phyloP scores from a whole-genome alignment of 2,888 invertebrate species.

The Macrophya alboannulata region DNA sequence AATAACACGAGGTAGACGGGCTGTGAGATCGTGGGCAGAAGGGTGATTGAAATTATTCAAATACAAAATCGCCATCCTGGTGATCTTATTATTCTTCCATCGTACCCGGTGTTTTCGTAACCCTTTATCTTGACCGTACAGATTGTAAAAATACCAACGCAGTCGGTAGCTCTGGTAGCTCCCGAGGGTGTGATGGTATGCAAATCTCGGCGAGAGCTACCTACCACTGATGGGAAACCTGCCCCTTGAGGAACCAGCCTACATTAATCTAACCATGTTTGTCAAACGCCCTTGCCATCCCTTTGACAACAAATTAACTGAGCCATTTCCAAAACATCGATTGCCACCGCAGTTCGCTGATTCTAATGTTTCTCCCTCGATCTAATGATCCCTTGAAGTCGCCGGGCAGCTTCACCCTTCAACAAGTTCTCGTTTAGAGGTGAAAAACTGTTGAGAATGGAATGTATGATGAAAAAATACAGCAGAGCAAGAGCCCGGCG shows the following conservation, averaged over 20 bases:
- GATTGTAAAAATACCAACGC: constrained; percentile 59
- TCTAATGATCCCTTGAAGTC: neutral
- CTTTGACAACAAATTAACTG: constrained; percentile 55
- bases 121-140: constrained; percentile 58
- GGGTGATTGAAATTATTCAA: constrained; percentile 57
- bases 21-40: neutral
- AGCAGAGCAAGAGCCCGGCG: neutral
- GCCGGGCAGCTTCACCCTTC: neutral
- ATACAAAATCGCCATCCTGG: constrained; percentile 45
- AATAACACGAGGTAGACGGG: neutral
- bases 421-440: neutral
- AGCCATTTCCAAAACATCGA: constrained; percentile 46
- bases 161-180: constrained; percentile 40
- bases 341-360: constrained; percentile 1
- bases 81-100: constrained; percentile 60
- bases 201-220: constrained; percentile 57
- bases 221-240: constrained; percentile 54
- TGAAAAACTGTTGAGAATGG: neutral
- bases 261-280: constrained; percentile 58
- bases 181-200: constrained; percentile 59
- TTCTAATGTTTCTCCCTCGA: constrained; percentile 36
- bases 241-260: constrained; percentile 56
- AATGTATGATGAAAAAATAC: constrained; percentile 25
- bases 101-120: constrained; percentile 56
- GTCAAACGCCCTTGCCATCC: constrained; percentile 51